phyloP scores from a whole-genome alignment of 2,797 vertebrate species.

The Platyrinchus mystaceus region DNA sequence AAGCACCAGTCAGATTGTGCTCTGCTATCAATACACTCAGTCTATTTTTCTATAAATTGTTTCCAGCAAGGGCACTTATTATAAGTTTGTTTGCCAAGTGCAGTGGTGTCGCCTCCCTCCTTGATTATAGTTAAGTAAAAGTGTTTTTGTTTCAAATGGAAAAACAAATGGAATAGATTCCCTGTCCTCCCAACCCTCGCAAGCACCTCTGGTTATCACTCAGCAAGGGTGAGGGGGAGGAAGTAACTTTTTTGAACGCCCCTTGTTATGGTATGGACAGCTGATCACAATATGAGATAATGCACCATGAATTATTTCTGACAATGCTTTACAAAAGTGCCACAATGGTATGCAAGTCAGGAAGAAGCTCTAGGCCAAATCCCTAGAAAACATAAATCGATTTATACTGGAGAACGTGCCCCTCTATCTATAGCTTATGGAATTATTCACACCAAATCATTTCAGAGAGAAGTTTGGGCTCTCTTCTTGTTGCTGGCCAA shows the following conservation, averaged over 20 bases:
- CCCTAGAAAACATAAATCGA: constrained; percentile 28
- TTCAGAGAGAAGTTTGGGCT: neutral
- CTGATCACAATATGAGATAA: constrained; percentile 26
- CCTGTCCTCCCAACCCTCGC: neutral
- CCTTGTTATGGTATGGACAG: neutral
- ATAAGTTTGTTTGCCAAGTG: constrained; percentile 14
- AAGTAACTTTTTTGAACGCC: neutral
- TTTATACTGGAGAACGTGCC: neutral
- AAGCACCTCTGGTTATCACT: constrained; percentile 21
- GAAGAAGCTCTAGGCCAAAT: constrained; percentile 19
- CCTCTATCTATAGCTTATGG: neutral
- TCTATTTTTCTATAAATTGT: constrained; percentile 15
- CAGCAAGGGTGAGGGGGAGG: neutral
- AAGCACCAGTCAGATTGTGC: neutral
- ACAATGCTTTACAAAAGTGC: constrained; percentile 31
- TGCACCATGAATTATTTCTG: neutral
- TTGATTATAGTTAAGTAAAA: neutral
- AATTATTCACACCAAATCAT: neutral
- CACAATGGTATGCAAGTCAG: constrained; percentile 12
- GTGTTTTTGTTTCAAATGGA: neutral
- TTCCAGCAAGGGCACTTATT: constrained; percentile 5
- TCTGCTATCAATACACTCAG: neutral
- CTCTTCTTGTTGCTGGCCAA: neutral
- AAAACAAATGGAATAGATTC: constrained; percentile 9
- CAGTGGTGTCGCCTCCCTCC: neutral